Conservation (phyloP, 2,797 vertebrate genomes). For the Craterocephalus amniculus region DNA sequence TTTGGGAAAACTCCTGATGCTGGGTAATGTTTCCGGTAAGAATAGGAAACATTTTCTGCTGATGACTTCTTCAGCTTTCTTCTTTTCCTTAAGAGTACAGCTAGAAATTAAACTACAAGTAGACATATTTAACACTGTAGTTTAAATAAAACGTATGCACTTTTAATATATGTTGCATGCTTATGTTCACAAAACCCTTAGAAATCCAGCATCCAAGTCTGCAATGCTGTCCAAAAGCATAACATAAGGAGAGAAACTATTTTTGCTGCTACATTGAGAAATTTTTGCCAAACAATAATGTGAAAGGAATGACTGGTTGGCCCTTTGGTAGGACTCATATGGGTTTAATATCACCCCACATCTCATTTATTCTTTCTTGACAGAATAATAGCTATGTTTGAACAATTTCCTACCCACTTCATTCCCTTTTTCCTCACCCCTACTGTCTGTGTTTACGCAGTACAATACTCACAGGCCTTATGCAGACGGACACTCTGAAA, state of each 20-base stretch:
- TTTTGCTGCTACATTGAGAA: conserved; percentile 47
- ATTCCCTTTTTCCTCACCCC: conserved; percentile 64
- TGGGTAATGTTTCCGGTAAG: conserved; percentile 47
- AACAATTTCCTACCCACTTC: conserved; percentile 71
- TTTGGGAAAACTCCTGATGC: conserved; percentile 55
- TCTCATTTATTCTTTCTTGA: conserved; percentile 79
- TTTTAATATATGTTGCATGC: conserved; percentile 8
- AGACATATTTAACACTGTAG: conserved; percentile 35
- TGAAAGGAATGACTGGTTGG: conserved; percentile 72
- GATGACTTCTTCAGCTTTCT: conserved; percentile 21
- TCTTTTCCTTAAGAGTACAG: conserved; percentile 36
- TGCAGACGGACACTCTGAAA: conserved; percentile 53
- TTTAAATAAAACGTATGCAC: conserved; percentile 11
- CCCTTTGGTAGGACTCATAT: conserved; percentile 79
- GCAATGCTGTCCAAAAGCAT: conserved; percentile 47
- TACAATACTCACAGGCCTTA: conserved; percentile 53
- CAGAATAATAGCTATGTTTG: conserved; percentile 78
- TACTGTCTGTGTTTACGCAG: conserved; percentile 66
- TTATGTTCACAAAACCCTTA: background rate
- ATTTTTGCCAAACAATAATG: conserved; percentile 62
- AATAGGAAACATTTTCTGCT: conserved; percentile 30
- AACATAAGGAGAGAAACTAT: conserved; percentile 29
- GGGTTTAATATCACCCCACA: conserved; percentile 81
- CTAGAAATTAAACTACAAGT: conserved; percentile 52
- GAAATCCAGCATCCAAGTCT: background rate